Evolutionary conservation across 2,888 invertebrate species (phyloP), one percentile per base, ranked within the genome.

Genomic region (Coleophora deauratella): DNA sequence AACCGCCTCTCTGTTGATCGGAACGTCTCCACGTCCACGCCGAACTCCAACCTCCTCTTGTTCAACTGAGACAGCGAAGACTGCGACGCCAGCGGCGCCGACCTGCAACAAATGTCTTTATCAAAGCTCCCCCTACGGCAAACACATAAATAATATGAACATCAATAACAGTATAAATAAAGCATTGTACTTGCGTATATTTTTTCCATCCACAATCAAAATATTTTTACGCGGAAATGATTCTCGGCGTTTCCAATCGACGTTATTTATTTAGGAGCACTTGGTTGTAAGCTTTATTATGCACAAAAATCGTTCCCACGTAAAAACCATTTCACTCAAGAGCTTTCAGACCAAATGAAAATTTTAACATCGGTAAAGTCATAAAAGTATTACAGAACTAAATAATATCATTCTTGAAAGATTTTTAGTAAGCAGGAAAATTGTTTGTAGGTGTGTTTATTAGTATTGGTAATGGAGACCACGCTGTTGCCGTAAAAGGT

Each of bases 1-100:
- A 59, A 50, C 28, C 76, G 70, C 57, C 80, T 67, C 46, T 82
- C 80, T 56, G 61, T 75, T 41, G 71, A 54, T 51, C 80, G 70
- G 55, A 80, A 81, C 11, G 82, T 66, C 55, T 86, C 86, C 55
- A 86, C 75, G 70, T 86, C 85, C 47, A 86, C 81, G 46, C 88
- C 88, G 44, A 87, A 88, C 62, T 92, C 91, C 60, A 91, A 78
- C 72, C 91, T 89, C 70, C 91, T 86, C 71, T 92, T 92, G 80
- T 90, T 91, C 67, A 91, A 87, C 70, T 91, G 91, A 57, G 90
- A 82, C 69, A 89, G 76, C 59, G 88, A 80, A 67, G 88, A 76
- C 74, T 87, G 88, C 54, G 87, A 72, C 61, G 81, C 87, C 70
- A 89, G 68, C 51, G 82, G 73, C 65, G 77, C 69, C 68, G 84